Conservation (phyloP, 2,113 vertebrate species). For the Plecotus auritus region DNA sequence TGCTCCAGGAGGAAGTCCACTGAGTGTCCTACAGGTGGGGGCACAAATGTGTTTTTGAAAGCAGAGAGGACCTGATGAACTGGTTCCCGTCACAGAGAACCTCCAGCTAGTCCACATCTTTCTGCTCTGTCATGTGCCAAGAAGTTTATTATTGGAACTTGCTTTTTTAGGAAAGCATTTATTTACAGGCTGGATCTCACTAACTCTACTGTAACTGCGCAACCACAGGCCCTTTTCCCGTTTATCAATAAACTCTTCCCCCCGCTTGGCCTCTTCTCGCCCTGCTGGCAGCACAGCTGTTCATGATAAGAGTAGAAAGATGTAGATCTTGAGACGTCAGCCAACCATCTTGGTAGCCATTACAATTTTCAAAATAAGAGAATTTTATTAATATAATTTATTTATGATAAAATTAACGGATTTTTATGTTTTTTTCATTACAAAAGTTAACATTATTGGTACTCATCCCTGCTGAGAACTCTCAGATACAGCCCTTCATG, state of each 20-base stretch:
- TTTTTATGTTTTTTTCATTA: constrained; percentile 44
- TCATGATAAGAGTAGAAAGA: neutral
- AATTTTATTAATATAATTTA: constrained; percentile 41
- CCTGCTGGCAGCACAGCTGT: neutral
- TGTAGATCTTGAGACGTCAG: neutral
- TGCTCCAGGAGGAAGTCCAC: neutral
- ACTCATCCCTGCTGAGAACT: neutral
- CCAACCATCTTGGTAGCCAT: neutral
- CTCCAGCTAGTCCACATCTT: neutral
- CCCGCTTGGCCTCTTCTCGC: neutral
- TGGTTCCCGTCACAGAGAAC: constrained; percentile 3
- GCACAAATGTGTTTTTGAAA: neutral
- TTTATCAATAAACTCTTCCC: neutral
- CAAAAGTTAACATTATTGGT: constrained; percentile 61
- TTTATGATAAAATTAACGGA: constrained; percentile 62
- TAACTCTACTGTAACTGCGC: neutral
- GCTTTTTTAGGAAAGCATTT: constrained; percentile 18
- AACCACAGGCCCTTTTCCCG: neutral
- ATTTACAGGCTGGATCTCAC: neutral
- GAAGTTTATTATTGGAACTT: constrained; percentile 25
- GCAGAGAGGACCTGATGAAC: neutral
- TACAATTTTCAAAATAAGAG: neutral
- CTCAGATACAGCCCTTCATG: constrained; percentile 5
- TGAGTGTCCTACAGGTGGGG: neutral
- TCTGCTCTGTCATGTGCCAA: neutral